Percentiles rank a stretch among this genome's conserved stretches.
phyloP scores from a whole-genome alignment of 2,888 invertebrate genomes.

The Dione vanillae region DNA sequence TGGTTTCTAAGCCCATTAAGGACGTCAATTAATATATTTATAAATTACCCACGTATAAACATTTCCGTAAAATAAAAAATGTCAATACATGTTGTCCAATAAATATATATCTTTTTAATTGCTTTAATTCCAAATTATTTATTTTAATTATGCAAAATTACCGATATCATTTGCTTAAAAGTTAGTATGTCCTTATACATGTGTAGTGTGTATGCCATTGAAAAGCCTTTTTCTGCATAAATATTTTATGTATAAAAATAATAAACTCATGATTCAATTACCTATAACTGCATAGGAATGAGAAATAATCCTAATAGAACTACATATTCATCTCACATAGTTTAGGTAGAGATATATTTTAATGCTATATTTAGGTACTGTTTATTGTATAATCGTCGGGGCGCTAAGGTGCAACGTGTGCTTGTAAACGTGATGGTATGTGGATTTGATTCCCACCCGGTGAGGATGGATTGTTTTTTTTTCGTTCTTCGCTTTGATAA shows the following conservation, averaged over 20 bases:
- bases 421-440: no score
- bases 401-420: no score
- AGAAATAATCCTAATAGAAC: no score
- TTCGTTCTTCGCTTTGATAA: no score
- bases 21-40: slow-evolving; percentile 11
- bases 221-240: neutral
- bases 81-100: neutral
- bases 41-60: neutral
- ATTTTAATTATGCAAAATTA: slow-evolving; percentile 6
- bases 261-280: neutral
- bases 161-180: slow-evolving; percentile 6
- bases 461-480: no score
- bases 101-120: slow-evolving; percentile 18
- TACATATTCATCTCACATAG: no score
- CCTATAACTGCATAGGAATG: no score
- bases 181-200: neutral
- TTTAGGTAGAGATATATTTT: no score
- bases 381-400: no score
- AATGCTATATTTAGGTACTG: no score
- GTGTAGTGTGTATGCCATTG: neutral
- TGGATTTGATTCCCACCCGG: no score
- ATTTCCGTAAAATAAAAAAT: slow-evolving; percentile 17
- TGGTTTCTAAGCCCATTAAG: slow-evolving; percentile 6
- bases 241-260: neutral
- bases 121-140: neutral